phyloP scores from a whole-genome alignment of 2,113 vertebrate species.

The Anarrhichthys ocellatus region DNA sequence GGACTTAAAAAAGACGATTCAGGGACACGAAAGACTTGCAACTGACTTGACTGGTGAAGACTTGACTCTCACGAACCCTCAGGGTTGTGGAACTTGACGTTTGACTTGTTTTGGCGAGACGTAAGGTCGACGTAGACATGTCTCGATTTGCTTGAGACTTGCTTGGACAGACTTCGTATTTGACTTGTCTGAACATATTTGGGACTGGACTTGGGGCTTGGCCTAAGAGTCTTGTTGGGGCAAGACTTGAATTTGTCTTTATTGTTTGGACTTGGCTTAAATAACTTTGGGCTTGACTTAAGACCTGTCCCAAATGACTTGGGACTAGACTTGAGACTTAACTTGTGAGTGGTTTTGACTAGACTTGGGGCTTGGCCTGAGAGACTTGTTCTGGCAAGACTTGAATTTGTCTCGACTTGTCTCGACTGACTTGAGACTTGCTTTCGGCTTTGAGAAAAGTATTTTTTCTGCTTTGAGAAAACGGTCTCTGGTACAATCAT shows the following conservation, averaged over 20 bases:
- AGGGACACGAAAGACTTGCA: too few species aligned
- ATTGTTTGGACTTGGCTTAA: too few species aligned
- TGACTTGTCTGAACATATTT: background rate
- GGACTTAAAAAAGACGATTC: too few species aligned
- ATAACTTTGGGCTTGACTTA: too few species aligned
- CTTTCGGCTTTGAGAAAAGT: background rate
- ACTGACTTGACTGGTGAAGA: too few species aligned
- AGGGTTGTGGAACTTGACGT: background rate
- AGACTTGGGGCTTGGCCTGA: background rate
- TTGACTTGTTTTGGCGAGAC: background rate
- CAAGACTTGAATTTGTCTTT: too few species aligned
- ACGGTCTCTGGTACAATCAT: background rate
- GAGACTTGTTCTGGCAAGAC: background rate
- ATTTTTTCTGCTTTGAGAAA: background rate
- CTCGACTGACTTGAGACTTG: background rate
- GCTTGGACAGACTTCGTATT: background rate
- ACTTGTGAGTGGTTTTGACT: background rate
- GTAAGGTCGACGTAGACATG: background rate
- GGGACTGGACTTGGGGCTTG: background rate
- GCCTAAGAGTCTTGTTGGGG: too few species aligned
- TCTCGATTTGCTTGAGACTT: background rate
- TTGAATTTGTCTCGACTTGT: background rate
- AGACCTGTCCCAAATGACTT: too few species aligned
- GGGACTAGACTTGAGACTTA: background rate
- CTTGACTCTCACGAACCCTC: too few species aligned